Percentiles rank a stretch among this genome's conserved stretches.
Evolutionary conservation across 2,888 invertebrate species (phyloP).

Genomic region (Cordilura impudica): DNA sequence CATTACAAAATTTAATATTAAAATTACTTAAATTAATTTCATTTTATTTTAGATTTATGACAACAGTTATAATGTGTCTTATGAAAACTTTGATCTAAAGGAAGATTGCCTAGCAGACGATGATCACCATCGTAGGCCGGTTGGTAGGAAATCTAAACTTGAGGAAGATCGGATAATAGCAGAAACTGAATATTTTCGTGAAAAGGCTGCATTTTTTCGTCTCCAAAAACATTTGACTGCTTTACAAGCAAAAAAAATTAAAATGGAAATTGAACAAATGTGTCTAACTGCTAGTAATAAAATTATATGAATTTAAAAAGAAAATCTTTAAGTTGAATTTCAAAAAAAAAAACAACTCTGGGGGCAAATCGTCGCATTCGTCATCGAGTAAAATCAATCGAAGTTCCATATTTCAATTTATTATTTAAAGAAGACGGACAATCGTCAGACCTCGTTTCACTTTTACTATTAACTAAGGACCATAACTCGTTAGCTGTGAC

Average conservation of each 20-base stretch:
- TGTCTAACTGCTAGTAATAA: neutral
- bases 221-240: conserved; percentile 71
- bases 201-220: conserved; percentile 71
- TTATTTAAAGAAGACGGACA: no score
- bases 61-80: conserved; percentile 17
- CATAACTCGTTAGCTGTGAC: no score
- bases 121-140: neutral
- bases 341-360: no score
- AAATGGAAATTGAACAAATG: conserved; percentile 64
- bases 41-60: conserved; percentile 14
- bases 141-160: conserved; percentile 27
- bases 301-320: neutral
- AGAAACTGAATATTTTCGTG: conserved; percentile 71
- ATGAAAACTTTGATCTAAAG: conserved; percentile 24
- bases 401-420: no score
- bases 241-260: conserved; percentile 68
- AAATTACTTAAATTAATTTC: neutral
- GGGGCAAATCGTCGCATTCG: no score
- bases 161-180: conserved; percentile 68
- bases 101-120: conserved; percentile 9
- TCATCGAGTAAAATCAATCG: no score
- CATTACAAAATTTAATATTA: conserved; percentile 18
- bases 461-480: no score
- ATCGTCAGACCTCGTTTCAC: no score
- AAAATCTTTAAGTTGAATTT: no score